Evolutionary conservation across 2,797 vertebrate genomes (phyloP).

Genomic region (Euphonia xanthogaster): DNA sequence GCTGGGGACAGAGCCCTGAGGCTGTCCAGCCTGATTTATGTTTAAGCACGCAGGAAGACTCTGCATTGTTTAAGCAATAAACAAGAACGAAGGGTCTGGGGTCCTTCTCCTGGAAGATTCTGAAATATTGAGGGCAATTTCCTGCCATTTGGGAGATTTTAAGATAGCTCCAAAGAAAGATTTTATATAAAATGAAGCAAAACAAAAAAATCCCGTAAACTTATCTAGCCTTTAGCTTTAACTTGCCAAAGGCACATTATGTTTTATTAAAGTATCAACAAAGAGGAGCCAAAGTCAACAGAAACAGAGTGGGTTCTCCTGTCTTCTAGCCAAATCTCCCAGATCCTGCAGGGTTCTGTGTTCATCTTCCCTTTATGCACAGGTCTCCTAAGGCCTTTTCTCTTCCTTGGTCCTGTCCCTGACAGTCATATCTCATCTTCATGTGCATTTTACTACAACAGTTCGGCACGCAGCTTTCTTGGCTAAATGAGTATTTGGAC

Average conservation of each 20-base stretch:
- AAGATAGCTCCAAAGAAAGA: constrained; percentile 49
- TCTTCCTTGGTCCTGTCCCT: neutral
- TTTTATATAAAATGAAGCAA: constrained; percentile 48
- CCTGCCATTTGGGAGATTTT: constrained; percentile 50
- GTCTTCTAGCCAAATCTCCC: neutral
- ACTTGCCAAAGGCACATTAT: constrained; percentile 51
- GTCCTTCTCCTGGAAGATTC: constrained; percentile 36
- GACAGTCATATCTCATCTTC: neutral
- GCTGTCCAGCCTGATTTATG: neutral
- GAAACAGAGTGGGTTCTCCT: constrained; percentile 28
- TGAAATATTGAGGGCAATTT: constrained; percentile 59
- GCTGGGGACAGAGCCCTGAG: neutral
- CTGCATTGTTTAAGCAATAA: neutral
- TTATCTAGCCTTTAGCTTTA: constrained; percentile 55
- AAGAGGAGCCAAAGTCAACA: constrained; percentile 51
- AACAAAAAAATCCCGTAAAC: constrained; percentile 48
- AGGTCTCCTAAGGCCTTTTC: neutral
- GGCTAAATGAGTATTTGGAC: neutral
- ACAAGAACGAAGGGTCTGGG: neutral
- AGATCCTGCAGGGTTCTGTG: neutral
- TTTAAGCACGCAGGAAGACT: constrained; percentile 10
- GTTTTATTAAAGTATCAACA: constrained; percentile 64
- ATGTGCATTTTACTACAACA: neutral
- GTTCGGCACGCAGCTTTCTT: neutral
- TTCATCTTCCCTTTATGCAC: neutral